phyloP scores from a whole-genome alignment of 2,888 invertebrate species.

The Andrena bicolor region DNA sequence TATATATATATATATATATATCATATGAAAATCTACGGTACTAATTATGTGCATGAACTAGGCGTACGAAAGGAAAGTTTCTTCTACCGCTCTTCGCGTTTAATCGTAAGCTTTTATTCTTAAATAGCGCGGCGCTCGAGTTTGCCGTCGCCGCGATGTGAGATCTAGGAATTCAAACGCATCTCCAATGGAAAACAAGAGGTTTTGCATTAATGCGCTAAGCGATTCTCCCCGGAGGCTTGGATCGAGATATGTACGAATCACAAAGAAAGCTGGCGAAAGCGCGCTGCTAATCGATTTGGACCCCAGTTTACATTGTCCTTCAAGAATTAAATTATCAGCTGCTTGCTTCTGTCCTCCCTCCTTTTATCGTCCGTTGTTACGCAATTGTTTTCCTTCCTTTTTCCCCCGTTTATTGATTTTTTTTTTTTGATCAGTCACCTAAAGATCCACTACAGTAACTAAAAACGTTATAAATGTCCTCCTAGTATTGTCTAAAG shows the following conservation, averaged over 20 bases:
- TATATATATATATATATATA: slow-evolving; percentile 45
- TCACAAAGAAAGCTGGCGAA: slow-evolving; percentile 79
- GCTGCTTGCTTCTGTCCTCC: slow-evolving; percentile 15
- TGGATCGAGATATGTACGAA: slow-evolving; percentile 80
- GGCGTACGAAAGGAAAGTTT: slow-evolving; percentile 70
- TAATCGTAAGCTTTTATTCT: slow-evolving; percentile 57
- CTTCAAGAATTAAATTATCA: slow-evolving; percentile 62
- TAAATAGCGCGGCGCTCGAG: slow-evolving; percentile 54
- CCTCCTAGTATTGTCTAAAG: slow-evolving; percentile 81
- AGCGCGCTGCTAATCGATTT: slow-evolving; percentile 76
- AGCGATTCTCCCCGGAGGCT: slow-evolving; percentile 11
- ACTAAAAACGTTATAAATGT: slow-evolving; percentile 71
- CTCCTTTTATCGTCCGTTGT: slow-evolving; percentile 26
- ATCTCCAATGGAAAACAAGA: slow-evolving; percentile 56
- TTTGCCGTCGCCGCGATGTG: slow-evolving; percentile 59
- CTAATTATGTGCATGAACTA: slow-evolving; percentile 77
- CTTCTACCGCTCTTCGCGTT: slow-evolving; percentile 40
- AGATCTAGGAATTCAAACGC: slow-evolving; percentile 72
- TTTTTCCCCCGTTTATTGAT: not conserved
- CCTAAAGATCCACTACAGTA: slow-evolving; percentile 62
- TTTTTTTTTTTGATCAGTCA: slow-evolving; percentile 17
- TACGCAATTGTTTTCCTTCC: slow-evolving; percentile 27
- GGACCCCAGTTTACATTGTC: slow-evolving; percentile 77
- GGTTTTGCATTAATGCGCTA: slow-evolving; percentile 22
- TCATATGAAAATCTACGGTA: slow-evolving; percentile 75